Conservation (phyloP, 2,888 invertebrate genomes). For the Rhagophthalmus giganteus region DNA sequence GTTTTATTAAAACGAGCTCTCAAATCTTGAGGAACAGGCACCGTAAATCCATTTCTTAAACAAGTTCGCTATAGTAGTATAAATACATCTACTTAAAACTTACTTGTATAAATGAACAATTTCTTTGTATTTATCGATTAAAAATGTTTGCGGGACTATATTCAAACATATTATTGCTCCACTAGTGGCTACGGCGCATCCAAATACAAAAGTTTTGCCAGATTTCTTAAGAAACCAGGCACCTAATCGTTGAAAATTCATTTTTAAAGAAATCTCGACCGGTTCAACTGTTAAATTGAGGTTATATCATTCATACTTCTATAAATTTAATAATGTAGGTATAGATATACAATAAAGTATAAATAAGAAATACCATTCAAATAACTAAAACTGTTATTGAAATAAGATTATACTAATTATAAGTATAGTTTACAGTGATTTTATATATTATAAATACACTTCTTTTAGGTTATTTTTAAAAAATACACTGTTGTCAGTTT, state of each 20-base stretch:
- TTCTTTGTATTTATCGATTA: slow-evolving; percentile 64
- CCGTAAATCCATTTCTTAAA: slow-evolving; percentile 64
- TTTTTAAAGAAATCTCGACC: slow-evolving; percentile 2
- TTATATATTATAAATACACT: neutral
- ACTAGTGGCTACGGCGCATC: slow-evolving; percentile 55
- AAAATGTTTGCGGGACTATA: slow-evolving; percentile 65
- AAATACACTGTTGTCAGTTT: neutral
- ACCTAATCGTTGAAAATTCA: slow-evolving; percentile 38
- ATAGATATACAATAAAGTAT: too few relatives aligned
- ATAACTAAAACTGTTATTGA: too few relatives aligned
- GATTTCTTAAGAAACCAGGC: slow-evolving; percentile 61
- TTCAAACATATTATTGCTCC: slow-evolving; percentile 55
- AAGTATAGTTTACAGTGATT: too few relatives aligned
- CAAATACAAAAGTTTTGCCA: slow-evolving; percentile 60
- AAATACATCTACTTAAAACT: slow-evolving; percentile 10
- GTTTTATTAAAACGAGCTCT: slow-evolving; percentile 61
- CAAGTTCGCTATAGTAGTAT: slow-evolving; percentile 8
- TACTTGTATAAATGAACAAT: slow-evolving; percentile 69
- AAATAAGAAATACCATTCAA: too few relatives aligned
- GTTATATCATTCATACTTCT: neutral
- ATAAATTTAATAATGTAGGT: too few relatives aligned
- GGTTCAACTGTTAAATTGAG: neutral
- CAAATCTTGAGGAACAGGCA: slow-evolving; percentile 59
- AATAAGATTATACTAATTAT: too few relatives aligned
- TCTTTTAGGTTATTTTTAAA: neutral